Evolutionary conservation across 2,797 vertebrate species (phyloP), one percentile per base, ranked within the genome.

Genomic region (Ibycter americanus): DNA sequence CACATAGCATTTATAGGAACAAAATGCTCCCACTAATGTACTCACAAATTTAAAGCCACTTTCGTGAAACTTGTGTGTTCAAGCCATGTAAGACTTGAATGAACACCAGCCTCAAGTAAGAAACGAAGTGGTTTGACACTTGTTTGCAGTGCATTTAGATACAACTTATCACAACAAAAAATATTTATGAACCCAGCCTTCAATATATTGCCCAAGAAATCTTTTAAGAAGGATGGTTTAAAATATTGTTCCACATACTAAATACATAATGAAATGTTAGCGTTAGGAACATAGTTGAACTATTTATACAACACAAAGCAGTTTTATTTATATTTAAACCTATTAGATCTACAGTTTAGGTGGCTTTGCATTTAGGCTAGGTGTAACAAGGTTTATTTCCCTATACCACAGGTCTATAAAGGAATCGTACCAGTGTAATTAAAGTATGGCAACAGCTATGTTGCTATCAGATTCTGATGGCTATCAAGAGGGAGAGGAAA

Each of bases 401-500:
- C 73, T 59, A 56, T 66, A 34, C 27, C 32, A 70, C 77, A 88
- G 67, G 49, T 87, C 40, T 66, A 40, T 73, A 58, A 88, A 96
- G 63, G 86, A 90, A 85, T 87, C 26, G 49, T 87, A 61, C 36
- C 27, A 62, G 14, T 40, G 91, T 97, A 92, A 98, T 98, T 97
- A 97, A 94, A 95, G 65, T 42, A 66, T 52, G 40, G 94, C 36
- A 98, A 86, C 74, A 73, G 15, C 77, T 78, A 83, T 40, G 84
- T 91, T 97, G 87, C 83, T 97, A 94, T 97, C 95, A 59, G 87
- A 76, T 89, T 93, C 89, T 90, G 90, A 97, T 97, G 96, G 91
- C 96, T 97, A 97, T 96, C 96, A 89, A 90, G 97, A 97, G 97
- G 91, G 92, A 96, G 32, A 84, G 68, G 46, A 86, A 96, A 95